These are phyloP conservation scores for Dioctria rufipes DNA, from an alignment of 2,888 invertebrate genomes.

Conservation along the genomic window DNA sequence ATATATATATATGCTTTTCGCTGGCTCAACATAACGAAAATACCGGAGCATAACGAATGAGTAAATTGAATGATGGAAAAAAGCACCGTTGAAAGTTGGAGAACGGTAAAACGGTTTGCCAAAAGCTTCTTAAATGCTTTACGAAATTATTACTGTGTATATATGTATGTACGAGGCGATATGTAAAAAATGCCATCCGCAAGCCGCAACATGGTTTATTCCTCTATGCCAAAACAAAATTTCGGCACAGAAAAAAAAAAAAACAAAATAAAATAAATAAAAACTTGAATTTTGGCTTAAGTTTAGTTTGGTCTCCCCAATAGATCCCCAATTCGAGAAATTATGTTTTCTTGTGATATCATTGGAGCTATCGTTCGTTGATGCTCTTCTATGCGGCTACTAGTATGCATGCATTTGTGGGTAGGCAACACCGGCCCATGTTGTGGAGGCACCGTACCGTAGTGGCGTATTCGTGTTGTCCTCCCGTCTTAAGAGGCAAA, in stretches of 20 bases:
- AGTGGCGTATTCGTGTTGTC: neutral
- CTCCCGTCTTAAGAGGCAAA: conserved; percentile 45
- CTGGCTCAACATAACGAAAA: neutral
- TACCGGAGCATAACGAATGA: conserved; percentile 12
- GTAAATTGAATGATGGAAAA: conserved; percentile 11
- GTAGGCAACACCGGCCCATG: conserved; percentile 28
- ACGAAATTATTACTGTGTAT: conserved; percentile 7
- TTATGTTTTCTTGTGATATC: conserved; percentile 19
- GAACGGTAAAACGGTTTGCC: neutral
- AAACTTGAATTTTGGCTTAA: neutral
- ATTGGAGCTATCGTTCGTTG: neutral
- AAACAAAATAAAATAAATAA: conserved; percentile 12
- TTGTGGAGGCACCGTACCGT: conserved; percentile 39
- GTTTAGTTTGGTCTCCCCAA: neutral
- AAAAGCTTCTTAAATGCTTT: conserved; percentile 13
- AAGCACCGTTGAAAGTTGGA: neutral
- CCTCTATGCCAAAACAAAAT: neutral
- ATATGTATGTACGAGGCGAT: neutral
- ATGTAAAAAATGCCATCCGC: neutral
- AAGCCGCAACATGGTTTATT: conserved; percentile 45
- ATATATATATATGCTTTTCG: too few relatives aligned
- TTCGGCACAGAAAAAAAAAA: neutral
- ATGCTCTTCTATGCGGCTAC: neutral
- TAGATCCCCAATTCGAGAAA: conserved; percentile 1
- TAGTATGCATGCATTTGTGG: conserved; percentile 12